phyloP scores from a whole-genome alignment of 2,888 invertebrate genomes.

The Harpagoxenus sublaevis region DNA sequence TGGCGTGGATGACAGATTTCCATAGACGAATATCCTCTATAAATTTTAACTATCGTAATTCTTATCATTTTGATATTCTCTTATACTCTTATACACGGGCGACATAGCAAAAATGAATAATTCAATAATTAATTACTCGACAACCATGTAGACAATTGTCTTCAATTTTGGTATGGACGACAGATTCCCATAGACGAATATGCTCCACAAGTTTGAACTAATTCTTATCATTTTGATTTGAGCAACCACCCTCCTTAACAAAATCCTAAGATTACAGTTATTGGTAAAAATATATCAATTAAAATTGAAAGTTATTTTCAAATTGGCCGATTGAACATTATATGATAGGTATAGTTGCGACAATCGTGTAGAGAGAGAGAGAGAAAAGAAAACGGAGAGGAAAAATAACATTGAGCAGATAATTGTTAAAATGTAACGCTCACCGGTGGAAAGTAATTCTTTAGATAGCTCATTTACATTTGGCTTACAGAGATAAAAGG shows the following conservation, averaged over 20 bases:
- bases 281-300: background rate
- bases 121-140: too few species aligned
- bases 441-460: conserved; percentile 14
- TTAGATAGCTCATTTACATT: conserved; percentile 40
- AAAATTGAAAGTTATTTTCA: background rate
- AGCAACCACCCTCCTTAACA: background rate
- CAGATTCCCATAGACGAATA: too few species aligned
- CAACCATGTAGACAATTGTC: too few species aligned
- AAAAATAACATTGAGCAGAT: background rate
- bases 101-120: too few species aligned
- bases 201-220: too few species aligned
- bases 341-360: background rate
- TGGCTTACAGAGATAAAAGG: conserved; percentile 39
- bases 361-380: background rate
- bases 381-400: background rate
- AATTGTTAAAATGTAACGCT: conserved; percentile 24
- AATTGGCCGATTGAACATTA: background rate
- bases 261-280: background rate
- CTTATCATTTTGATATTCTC: too few species aligned
- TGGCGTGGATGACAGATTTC: too few species aligned
- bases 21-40: too few species aligned
- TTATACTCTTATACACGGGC: too few species aligned
- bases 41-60: too few species aligned
- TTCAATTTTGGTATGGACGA: too few species aligned
- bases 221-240: too few species aligned